Conservation (phyloP, 2,888 invertebrate genomes). For the Gnatocerus cornutus region DNA sequence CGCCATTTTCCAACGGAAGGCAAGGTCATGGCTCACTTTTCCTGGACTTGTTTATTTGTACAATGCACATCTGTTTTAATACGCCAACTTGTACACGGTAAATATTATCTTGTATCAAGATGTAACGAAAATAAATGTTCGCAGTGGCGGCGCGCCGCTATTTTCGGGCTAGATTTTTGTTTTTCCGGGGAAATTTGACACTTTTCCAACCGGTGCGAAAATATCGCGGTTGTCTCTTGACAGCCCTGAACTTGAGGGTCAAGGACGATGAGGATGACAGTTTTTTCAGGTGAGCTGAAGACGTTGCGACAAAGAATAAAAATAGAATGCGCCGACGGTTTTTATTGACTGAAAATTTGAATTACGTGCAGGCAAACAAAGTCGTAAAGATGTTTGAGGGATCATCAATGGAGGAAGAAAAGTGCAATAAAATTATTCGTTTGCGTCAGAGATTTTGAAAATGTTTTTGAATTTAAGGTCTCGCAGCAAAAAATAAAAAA, state of each 20-base stretch:
- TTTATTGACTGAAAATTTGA: background rate
- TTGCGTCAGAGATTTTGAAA: no score
- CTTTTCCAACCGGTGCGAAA: no score
- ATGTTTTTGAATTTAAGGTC: no score
- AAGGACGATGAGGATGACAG: no score
- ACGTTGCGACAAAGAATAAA: no score
- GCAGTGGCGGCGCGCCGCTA: background rate
- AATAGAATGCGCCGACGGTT: background rate
- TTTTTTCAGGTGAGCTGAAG: no score
- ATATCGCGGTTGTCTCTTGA: no score
- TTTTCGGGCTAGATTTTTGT: background rate
- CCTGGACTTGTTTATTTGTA: constrained; percentile 40
- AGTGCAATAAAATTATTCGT: no score
- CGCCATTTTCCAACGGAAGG: no score
- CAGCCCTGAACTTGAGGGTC: no score
- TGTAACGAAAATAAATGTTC: constrained; percentile 14
- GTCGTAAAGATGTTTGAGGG: constrained; percentile 1
- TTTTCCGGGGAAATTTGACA: background rate
- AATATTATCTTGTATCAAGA: constrained; percentile 26
- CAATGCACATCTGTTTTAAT: constrained; percentile 41
- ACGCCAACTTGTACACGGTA: constrained; percentile 29
- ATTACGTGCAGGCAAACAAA: background rate
- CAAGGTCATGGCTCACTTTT: constrained; percentile 37
- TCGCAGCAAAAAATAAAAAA: no score
- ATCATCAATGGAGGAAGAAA: background rate